Evolutionary conservation across 2,888 invertebrate genomes (phyloP), one percentile per base, ranked within the genome.

Genomic region (Sinopyrophorus schimmeli): DNA sequence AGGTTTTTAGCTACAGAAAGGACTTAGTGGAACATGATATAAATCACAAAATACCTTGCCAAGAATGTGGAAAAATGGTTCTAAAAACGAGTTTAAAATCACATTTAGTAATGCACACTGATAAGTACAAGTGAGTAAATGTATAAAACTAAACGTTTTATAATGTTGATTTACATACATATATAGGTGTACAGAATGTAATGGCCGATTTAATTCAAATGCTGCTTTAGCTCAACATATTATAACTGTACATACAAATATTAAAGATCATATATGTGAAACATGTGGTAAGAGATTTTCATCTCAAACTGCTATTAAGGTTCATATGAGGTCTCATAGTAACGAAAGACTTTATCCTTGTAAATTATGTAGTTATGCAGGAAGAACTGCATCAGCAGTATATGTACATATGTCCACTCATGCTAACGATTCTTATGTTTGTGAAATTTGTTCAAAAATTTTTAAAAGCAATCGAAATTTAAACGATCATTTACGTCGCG

Each of bases 331-430:
- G 34, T 63, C 65, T 0, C 68, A 68, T 40, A 64, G 63, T 18
- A 62, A 67, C 23, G 58, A 62, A 15, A 57, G 68, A 12, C 41
- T 53, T 3, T 68, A 68, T 50, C 57, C 53, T 1, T 68, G 68
- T 42, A 63, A 61, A 52, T 21, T 63, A 3, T 68, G 68, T 46
- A 35, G 57, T 34, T 68, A 68, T 20, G 59, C 63, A 3, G 68
- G 67, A 5, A 53, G 65, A 11, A 68, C 68, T 4, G 64, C 68
- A n/a, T 67, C 68, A 0, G 65, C 67, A 5, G 42, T 69, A 7
- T 68, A 69, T 34, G 57, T 63, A 3, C 69, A 69, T 47, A 67
- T 64, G 64, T 58, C 66, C 0, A 66, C 63, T 3, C 69, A 69
- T 49, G 61, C 64, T 2, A 59, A 63, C 17, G 64, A 66, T 18